Evolutionary conservation across 1,140 invertebrate species (phyloP), one percentile per base, ranked within the genome.

Genomic region (Gryllus bimaculatus): DNA sequence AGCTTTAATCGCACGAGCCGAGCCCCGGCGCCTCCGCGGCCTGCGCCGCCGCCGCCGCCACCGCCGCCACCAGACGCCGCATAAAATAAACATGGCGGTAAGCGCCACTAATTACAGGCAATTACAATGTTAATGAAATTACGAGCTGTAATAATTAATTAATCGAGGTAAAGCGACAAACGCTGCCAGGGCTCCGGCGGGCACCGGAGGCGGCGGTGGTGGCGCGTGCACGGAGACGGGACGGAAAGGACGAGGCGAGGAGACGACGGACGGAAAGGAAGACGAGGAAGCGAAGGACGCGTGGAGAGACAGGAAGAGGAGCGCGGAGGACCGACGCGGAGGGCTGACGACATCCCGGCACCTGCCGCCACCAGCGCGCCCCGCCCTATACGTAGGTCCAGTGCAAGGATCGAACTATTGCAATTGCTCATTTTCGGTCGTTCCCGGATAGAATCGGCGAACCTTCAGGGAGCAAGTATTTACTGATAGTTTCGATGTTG

Each of bases 41-140:
- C 47, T 48, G 8, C 76, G 76, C n/a, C 76, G 13, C 39, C 21
- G 76, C 7, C n/a, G 13, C 76, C 8, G n/a, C 13, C 48, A 8
- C 49, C 49, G 18, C 54, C 18, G 54, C 54, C 18, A 18, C 54
- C 18, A 66, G 54, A 66, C 54, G 18, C 15, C 77, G 39, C 80
- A 80, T 80, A 78, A 80, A 80, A 80, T 80, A 80, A 80, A 80
- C 80, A 80, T 73, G 77, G 75, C 73, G 80, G 47, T 80, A 80
- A 80, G 80, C 77, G 80, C 77, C 77, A 80, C 80, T 80, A 80
- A 80, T 80, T 80, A 78, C 80, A 75, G 77, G 73, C 80, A 80
- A 80, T 80, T 80, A 80, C 74, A 80, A 80, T 80, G 80, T 80
- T 80, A 80, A 80, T 80, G 80, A 80, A 80, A 80, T 80, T 80